Base-by-base conservation (phyloP, 2,113 vertebrate species). In the Tautogolabrus adspersus region DNA sequence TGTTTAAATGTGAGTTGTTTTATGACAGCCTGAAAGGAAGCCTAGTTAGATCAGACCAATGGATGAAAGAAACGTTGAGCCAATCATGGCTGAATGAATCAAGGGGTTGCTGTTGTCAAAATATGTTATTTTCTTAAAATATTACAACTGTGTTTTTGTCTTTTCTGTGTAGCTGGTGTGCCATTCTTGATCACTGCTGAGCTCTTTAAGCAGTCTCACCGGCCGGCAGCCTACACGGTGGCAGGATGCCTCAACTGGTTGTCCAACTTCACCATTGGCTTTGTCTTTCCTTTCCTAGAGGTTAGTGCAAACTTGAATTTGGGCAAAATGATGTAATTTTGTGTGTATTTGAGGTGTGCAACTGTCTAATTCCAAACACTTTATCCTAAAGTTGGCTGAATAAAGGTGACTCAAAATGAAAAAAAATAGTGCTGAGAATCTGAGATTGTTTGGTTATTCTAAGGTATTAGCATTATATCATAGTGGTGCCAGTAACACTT, bases 201-300 rank as follows among this genome's bases (percentile, higher is more conserved):
- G 91, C 95, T 98, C 76, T 98, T 98, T 88, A 96, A 82, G 10
- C 96, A 98, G 91, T 96, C 96, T 0, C 95, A 97, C 77, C 92
- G 96, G 3, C 95, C 96, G 0, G 92, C 96, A 0, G 97, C 96
- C 58, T 97, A 96, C 90, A 96, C 95, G 0, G 86, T 97, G 1
- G 96, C 94, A 0, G 96, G 96, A 0, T 94, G 94, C n/a, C 95
- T 98, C 84, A 97, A 96, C 94, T 98, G 97, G 96, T 34, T 97
- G 73, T 97, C 96, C 80, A 98, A 97, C 91, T 97, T 97, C 92
- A 95, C 94, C 0, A 22, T 98, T 0, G 97, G 96, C 77, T 96
- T 97, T 26, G 67, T 96, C 79, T 98, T 97, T 83, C 97, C 96
- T n/a, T 98, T 97, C 88, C 82, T 97, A 46, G 96, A 97, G 96